Evolutionary conservation across 2,113 vertebrate species (phyloP).

Genomic region (Oceanites oceanicus): DNA sequence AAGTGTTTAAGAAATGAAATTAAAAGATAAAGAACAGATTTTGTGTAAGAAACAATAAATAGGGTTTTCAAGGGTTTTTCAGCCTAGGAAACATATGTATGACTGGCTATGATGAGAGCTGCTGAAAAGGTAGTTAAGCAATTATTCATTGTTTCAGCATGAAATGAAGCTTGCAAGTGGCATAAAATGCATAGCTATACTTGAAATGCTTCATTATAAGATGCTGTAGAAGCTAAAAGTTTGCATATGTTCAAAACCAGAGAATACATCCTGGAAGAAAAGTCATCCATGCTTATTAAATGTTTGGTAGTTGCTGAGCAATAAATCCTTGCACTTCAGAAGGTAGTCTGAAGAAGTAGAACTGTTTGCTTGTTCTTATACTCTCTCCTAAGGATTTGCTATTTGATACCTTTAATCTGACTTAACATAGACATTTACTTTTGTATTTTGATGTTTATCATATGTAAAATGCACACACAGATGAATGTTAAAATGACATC

Average conservation of each 20-base stretch:
- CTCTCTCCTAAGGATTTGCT: neutral
- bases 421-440: neutral
- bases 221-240: neutral
- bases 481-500: neutral
- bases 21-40: constrained; percentile 40
- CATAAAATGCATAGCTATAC: neutral
- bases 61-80: neutral
- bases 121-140: neutral
- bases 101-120: neutral
- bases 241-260: neutral
- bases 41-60: constrained; percentile 1
- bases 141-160: neutral
- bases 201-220: neutral
- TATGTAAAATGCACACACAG: neutral
- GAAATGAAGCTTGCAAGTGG: neutral
- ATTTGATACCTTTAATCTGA: neutral
- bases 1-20: constrained; percentile 22
- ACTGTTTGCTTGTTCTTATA: neutral
- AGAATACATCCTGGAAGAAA: neutral
- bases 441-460: neutral
- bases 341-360: neutral
- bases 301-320: neutral
- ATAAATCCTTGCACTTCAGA: neutral
- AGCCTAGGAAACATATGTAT: neutral
- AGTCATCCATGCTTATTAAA: neutral